Evolutionary conservation across 2,797 vertebrate species (phyloP).

Genomic region (Mormyrus hasselquistii): DNA sequence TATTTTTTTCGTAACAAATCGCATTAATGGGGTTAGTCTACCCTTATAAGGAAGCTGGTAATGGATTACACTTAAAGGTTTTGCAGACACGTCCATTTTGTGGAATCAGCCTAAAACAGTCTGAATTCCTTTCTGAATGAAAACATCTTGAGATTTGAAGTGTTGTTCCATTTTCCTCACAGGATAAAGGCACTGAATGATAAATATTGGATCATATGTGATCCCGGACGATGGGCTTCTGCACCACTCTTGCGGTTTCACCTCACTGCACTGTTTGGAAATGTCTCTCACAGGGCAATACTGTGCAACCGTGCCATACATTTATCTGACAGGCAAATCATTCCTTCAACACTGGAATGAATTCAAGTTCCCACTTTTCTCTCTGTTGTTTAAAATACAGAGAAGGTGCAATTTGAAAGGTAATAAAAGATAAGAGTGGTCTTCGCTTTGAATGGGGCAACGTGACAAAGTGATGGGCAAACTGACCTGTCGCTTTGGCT

Average conservation of each 20-base stretch:
- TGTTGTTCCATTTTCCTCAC: neutral
- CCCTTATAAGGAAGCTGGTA: neutral
- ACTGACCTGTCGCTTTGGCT: neutral
- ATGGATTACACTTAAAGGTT: neutral
- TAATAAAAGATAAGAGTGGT: neutral
- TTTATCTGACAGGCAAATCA: conserved; percentile 3
- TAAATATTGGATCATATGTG: neutral
- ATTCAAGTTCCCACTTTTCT: conserved; percentile 15
- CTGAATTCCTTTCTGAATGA: conserved; percentile 4
- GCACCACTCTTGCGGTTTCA: neutral
- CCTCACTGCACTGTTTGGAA: neutral
- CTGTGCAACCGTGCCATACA: neutral
- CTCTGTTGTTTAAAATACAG: neutral
- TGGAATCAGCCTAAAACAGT: neutral
- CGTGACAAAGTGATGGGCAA: neutral
- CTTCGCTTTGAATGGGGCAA: neutral
- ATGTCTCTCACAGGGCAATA: neutral
- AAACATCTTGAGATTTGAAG: neutral
- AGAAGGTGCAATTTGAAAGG: neutral
- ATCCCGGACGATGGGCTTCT: neutral
- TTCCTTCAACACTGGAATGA: neutral
- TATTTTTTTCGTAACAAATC: neutral
- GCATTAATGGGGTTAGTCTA: neutral
- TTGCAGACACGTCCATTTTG: neutral
- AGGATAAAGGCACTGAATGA: neutral